These are phyloP conservation scores for Lysandra bellargus DNA, from an alignment of 2,888 invertebrate species.

Conservation along the genomic window DNA sequence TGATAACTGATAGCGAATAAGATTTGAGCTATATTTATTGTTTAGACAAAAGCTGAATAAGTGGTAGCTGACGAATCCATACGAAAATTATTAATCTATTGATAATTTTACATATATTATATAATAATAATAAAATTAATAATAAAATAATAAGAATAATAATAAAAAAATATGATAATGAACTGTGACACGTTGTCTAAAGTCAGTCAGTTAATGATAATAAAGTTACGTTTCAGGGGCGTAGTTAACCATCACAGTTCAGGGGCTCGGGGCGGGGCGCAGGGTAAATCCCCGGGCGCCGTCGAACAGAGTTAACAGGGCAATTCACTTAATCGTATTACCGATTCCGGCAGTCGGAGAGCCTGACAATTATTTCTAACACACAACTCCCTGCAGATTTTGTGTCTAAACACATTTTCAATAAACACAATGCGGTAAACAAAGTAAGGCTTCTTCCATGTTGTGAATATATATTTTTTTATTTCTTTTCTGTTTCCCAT, in stretches of 20 bases:
- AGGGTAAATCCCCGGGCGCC: neutral
- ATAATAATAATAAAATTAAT: too few relatives aligned
- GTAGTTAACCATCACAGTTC: neutral
- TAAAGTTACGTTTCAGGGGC: neutral
- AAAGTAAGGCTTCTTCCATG: neutral
- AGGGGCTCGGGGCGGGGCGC: neutral
- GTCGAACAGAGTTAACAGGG: conserved; percentile 23
- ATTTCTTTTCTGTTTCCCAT: neutral
- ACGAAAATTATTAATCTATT: too few relatives aligned
- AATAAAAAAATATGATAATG: neutral
- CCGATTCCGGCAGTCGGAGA: conserved; percentile 22
- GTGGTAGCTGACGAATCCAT: too few relatives aligned
- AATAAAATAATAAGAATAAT: too few relatives aligned
- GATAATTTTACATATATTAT: too few relatives aligned
- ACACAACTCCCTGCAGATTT: conserved; percentile 8
- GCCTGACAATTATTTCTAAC: conserved; percentile 23
- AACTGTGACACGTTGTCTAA: neutral
- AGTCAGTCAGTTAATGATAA: neutral
- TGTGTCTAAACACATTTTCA: conserved; percentile 14
- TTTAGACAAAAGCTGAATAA: too few relatives aligned
- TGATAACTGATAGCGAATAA: too few relatives aligned
- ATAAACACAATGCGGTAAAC: neutral
- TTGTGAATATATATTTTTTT: neutral
- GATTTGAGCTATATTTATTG: too few relatives aligned
- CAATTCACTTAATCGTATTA: conserved; percentile 16